These are phyloP conservation scores for Platorchestia sp. DNA, from an alignment of 1,140 invertebrate genomes.

Conservation along the genomic window DNA sequence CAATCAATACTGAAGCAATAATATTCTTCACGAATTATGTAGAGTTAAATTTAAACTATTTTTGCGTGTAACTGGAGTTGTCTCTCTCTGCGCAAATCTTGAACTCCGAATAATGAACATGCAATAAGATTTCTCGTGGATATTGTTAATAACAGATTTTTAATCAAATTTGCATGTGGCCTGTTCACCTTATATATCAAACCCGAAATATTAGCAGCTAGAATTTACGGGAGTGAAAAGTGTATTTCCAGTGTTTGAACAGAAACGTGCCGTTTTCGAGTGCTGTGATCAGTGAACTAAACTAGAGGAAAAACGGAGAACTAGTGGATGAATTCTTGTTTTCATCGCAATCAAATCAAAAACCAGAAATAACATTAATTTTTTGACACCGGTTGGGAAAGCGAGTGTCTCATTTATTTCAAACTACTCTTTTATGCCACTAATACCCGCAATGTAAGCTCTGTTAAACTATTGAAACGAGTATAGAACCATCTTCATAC, in stretches of 20 bases:
- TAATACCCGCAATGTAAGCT: background rate
- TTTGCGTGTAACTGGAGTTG: background rate
- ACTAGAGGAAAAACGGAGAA: background rate
- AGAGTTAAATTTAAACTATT: constrained; percentile 6
- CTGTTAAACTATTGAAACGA: background rate
- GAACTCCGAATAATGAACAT: background rate
- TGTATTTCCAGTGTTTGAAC: too few relatives aligned
- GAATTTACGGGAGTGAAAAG: background rate
- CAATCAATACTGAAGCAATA: constrained; percentile 50
- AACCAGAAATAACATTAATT: too few relatives aligned
- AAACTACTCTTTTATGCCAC: background rate
- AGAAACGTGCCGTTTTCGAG: too few relatives aligned
- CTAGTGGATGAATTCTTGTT: background rate
- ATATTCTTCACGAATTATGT: constrained; percentile 50
- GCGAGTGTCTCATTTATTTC: too few relatives aligned
- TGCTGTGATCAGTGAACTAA: background rate
- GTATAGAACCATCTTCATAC: background rate
- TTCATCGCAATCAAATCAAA: too few relatives aligned
- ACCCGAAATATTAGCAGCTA: background rate
- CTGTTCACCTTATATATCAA: too few relatives aligned
- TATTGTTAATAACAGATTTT: background rate
- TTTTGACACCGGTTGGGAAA: too few relatives aligned
- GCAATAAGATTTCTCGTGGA: background rate
- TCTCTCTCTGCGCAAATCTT: background rate
- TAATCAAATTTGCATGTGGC: too few relatives aligned